Conservation (phyloP, 2,888 invertebrate species). For the Muscina levida region DNA sequence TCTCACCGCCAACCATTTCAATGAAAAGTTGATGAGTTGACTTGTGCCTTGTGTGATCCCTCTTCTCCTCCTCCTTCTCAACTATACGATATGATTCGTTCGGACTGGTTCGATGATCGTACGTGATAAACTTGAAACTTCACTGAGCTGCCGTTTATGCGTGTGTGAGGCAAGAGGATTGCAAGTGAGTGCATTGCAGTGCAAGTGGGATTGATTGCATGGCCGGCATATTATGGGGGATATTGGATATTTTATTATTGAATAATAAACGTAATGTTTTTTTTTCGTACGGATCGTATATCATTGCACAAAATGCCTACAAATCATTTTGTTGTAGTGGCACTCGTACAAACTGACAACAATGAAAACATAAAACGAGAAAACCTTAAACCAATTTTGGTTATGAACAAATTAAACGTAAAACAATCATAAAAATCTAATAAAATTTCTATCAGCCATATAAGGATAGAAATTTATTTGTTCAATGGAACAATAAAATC, state of each 20-base stretch:
- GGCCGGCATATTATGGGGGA: background rate
- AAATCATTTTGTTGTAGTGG: constrained; percentile 17
- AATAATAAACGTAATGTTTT: constrained; percentile 22
- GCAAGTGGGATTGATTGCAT: background rate
- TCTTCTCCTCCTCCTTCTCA: no score
- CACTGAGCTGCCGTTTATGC: background rate
- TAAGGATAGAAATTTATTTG: constrained; percentile 26
- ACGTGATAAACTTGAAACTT: constrained; percentile 64
- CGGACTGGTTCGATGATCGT: constrained; percentile 3
- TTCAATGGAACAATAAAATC: constrained; percentile 2
- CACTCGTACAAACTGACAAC: no score
- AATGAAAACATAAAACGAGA: background rate
- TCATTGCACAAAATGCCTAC: constrained; percentile 10
- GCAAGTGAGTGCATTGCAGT: no score
- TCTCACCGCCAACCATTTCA: background rate
- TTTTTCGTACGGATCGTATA: background rate
- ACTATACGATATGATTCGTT: no score
- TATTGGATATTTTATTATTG: constrained; percentile 10
- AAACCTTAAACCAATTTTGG: constrained; percentile 49
- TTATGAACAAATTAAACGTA: constrained; percentile 27
- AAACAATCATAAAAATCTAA: constrained; percentile 32
- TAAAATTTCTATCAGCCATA: constrained; percentile 38
- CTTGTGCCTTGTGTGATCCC: no score
- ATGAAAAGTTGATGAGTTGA: constrained; percentile 31
- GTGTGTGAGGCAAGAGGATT: no score